Base-by-base conservation (phyloP, 2,888 invertebrate species). In the Himalopsyche kuldschensis region DNA sequence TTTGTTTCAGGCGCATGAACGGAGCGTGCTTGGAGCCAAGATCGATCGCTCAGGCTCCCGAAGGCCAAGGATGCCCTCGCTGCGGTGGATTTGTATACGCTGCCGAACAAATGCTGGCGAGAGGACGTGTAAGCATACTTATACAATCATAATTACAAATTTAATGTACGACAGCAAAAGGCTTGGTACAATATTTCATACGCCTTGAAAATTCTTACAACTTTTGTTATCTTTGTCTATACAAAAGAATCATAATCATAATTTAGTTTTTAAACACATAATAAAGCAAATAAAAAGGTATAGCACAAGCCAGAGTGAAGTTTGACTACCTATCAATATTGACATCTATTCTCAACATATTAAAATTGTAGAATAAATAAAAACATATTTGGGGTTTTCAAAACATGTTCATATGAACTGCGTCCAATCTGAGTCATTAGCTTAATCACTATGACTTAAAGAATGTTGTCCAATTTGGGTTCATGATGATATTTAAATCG, bases 81-180 rank as follows among this genome's bases (percentile, higher is more conserved):
- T 97, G 97, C 89, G 97, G 97, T 86, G 97, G 97, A 86, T 96
- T 91, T 89, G 97, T 97, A 81, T 97, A 97, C 90, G 96, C 96
- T 86, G 97, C 97, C 85, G 97, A 97, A 91, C 96, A 97, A 91
- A 97, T 97, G 97, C 93, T 97, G 88, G 97, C 97, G 87, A 94
- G 96, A 89, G 97, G 96, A 93, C 94, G 95, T 93, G 97, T 97
- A 93, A 95, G 94, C 84, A 30, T 48, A 27, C 75, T 24, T 15
- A 75, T 32, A 1, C 24, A 76, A 15, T 69, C 75, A 55, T 48
- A 35, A 27, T 81, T 81, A 55, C 10, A 24, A 15, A 82, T 20
- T 81, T 47, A 75, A 75, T n/a, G 10, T 6, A 20, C 24, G 4
- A 24, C 0, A 27, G 20, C 10, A 10, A 30, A 69, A 8, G 10